Percentiles rank a stretch among this genome's conserved stretches.
These are phyloP conservation scores for Cheilosia grossa DNA, from an alignment of 2,888 invertebrate species.

Conservation along the genomic window DNA sequence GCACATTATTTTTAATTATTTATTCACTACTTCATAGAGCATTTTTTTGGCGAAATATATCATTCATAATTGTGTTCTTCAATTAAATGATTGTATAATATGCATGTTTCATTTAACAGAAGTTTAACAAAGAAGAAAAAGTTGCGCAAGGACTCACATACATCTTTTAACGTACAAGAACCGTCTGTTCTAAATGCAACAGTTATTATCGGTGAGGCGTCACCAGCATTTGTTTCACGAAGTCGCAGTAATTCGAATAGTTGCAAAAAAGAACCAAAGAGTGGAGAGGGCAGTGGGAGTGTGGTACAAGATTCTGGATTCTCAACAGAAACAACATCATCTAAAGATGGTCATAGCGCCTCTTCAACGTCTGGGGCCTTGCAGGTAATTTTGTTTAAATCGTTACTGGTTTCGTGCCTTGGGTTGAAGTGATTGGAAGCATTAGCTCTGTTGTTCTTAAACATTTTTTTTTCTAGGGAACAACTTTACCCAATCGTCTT, in stretches of 20 bases:
- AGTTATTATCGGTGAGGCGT: constrained; percentile 39
- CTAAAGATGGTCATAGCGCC: constrained; percentile 90
- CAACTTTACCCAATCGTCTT: constrained; percentile 80
- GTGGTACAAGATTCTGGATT: constrained; percentile 93
- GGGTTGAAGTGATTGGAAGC: not conserved
- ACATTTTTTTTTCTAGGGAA: constrained; percentile 76
- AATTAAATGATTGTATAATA: not conserved
- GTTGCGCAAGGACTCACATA: constrained; percentile 36
- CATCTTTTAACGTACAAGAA: constrained; percentile 40
- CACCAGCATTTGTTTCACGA: constrained; percentile 82
- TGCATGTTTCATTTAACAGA: constrained; percentile 12
- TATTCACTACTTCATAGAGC: too few species aligned
- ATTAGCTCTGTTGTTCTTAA: not conserved
- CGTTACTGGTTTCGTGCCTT: not conserved
- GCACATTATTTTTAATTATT: too few species aligned
- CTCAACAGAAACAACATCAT: constrained; percentile 94
- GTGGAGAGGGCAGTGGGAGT: constrained; percentile 85
- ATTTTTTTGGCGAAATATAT: too few species aligned
- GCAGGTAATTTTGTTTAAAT: constrained; percentile 79
- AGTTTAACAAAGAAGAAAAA: constrained; percentile 57
- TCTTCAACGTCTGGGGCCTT: constrained; percentile 86
- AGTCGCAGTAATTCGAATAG: constrained; percentile 87
- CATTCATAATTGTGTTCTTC: too few species aligned
- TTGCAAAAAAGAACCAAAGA: constrained; percentile 86
- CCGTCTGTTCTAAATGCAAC: constrained; percentile 25